Base-by-base conservation (phyloP, 2,113 vertebrate genomes). In the Cygnus atratus region DNA sequence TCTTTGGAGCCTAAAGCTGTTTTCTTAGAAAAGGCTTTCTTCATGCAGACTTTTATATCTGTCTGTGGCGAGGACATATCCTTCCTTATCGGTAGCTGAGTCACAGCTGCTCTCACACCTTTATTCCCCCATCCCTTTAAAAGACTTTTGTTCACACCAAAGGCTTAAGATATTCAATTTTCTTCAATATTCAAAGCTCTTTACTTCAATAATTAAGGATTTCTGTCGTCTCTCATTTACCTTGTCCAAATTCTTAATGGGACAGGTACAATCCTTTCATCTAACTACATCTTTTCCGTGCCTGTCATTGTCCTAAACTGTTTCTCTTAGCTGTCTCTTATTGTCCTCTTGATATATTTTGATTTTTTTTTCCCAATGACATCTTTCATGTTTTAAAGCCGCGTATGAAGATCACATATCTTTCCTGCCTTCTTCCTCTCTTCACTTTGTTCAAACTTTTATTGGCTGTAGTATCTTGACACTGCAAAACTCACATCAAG, bases 281-380 rank as follows among this genome's bases (percentile, higher is more conserved):
- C 24, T 48, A 68, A 76, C 20, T 44, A 22, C 3, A 54, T 43
- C 0, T 4, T 84, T 87, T 79, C 35, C 63, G 19, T 18, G 13
- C 79, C 87, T 71, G 19, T n/a, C 71, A 57, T 21, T 71, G 41
- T 39, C 46, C 33, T 78, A 22, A 14, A 4, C 22, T 9, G 2
- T 62, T 93, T 79, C 22, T 84, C 20, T 33, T 48, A 67, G n/a
- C 8, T 63, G 15, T 43, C 6, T 10, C 29, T 91, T 62, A 26
- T 8, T 86, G 52, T 26, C 9, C 5, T 35, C 10, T 5, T n/a
- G 70, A 62, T 6, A 25, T 18, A 66, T 41, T 70, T 50, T 57
- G 4, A 5, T 50, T 10, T n/a, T n/a, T 35, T 21, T 66, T 57
- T 68, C 7, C 21, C 35, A 52, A 0, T 62, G 13, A 4, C 25